A percentile compares a stretch with the other conserved stretches of the same genome.
Evolutionary conservation across 37 sponge, comb jelly and placozoan genomes (phyloP).

Genomic region (Halisarca cf. caerulea): DNA sequence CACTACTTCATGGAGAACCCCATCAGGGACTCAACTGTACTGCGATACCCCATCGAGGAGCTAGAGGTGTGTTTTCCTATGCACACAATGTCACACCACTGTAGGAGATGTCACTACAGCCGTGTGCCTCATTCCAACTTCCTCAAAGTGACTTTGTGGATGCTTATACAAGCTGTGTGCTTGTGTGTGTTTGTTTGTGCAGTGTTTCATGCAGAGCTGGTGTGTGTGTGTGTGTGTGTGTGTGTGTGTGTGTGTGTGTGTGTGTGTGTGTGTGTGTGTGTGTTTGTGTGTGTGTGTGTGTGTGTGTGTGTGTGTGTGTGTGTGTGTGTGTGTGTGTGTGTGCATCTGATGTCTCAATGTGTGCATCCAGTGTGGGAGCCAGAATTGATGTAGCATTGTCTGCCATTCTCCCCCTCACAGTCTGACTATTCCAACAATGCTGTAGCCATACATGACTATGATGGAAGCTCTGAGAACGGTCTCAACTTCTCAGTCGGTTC

Average conservation of each 20-base stretch:
- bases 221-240: too few relatives aligned
- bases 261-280: too few relatives aligned
- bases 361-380: background rate
- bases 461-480: constrained; percentile 45
- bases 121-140: too few relatives aligned
- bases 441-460: constrained; percentile 42
- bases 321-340: background rate
- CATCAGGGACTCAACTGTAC: constrained; percentile 55
- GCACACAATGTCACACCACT: too few relatives aligned
- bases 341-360: too few relatives aligned
- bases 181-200: background rate
- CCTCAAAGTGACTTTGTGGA: too few relatives aligned
- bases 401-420: background rate
- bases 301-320: too few relatives aligned
- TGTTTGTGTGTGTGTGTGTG: too few relatives aligned
- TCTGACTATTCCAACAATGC: constrained; percentile 53
- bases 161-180: background rate
- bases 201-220: background rate
- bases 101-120: too few relatives aligned
- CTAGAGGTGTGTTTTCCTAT: constrained; percentile 68
- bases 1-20: constrained; percentile 89
- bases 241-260: too few relatives aligned
- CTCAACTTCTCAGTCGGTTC: constrained; percentile 57
- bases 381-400: too few relatives aligned
- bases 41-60: constrained; percentile 68